phyloP scores from a whole-genome alignment of 2,797 vertebrate genomes.

The Falco columbarius region DNA sequence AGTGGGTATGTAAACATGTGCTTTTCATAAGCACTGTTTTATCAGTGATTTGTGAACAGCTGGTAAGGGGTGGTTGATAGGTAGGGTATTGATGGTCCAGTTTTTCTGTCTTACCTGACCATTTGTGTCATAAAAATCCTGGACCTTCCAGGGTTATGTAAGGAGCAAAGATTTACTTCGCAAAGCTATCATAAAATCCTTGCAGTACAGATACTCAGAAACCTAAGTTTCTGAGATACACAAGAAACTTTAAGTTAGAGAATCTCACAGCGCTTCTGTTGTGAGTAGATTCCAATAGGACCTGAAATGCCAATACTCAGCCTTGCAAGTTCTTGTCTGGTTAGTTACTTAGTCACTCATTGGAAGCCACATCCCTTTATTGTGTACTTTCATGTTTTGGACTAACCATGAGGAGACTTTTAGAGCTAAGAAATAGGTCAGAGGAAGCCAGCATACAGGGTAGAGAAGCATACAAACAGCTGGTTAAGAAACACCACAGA shows the following conservation, averaged over 20 bases:
- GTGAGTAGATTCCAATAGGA: background rate
- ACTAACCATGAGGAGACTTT: background rate
- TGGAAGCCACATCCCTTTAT: background rate
- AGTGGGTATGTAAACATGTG: background rate
- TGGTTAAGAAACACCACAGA: background rate
- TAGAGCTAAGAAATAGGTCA: background rate
- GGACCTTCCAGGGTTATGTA: background rate
- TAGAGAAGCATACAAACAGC: background rate
- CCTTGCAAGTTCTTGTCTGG: background rate
- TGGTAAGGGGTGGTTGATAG: rapidly evolving
- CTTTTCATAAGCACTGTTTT: background rate
- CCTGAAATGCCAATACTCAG: background rate
- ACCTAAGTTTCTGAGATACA: background rate
- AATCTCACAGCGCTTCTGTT: background rate
- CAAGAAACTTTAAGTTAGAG: background rate
- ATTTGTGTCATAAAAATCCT: background rate
- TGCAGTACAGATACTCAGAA: background rate
- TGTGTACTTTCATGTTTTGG: background rate
- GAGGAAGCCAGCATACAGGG: background rate
- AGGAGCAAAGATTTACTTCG: background rate
- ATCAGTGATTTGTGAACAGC: background rate
- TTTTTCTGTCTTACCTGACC: background rate
- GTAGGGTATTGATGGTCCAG: background rate
- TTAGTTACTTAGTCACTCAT: background rate
- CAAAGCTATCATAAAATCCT: background rate